A percentile compares a stretch with the other conserved stretches of the same genome.
These are phyloP conservation scores for Mola mola DNA, from an alignment of 2,113 vertebrate species.

Conservation along the genomic window DNA sequence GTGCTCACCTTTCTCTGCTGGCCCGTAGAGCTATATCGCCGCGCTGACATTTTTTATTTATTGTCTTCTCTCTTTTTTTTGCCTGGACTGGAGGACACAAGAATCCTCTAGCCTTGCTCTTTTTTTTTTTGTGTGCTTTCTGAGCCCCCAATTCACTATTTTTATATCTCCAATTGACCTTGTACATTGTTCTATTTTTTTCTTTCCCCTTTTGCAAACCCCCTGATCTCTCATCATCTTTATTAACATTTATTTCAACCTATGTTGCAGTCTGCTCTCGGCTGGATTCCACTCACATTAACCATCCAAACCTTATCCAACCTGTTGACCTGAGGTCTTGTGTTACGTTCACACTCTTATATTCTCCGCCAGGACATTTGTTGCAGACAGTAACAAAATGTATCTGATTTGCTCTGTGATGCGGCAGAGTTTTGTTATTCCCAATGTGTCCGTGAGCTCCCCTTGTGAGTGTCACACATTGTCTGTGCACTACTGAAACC, in stretches of 20 bases:
- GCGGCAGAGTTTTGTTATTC: conserved; percentile 56
- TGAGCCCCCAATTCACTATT: no score
- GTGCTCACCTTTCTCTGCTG: conserved; percentile 51
- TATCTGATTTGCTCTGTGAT: conserved; percentile 37
- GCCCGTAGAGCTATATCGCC: no score
- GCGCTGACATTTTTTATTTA: no score
- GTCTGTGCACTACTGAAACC: conserved; percentile 65
- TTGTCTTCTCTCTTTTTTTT: no score
- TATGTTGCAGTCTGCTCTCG: conserved; percentile 38
- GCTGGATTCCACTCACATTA: conserved; percentile 37
- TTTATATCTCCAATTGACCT: no score
- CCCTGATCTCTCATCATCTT: conserved; percentile 27
- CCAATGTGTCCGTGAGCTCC: conserved; percentile 53
- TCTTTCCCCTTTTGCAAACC: no score
- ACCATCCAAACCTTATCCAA: conserved; percentile 37
- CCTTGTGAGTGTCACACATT: conserved; percentile 55
- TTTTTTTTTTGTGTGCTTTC: no score
- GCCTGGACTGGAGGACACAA: no score
- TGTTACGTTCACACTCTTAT: background rate
- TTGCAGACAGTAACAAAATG: conserved; percentile 28
- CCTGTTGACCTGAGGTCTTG: conserved; percentile 4
- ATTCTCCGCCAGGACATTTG: background rate
- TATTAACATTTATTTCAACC: conserved; percentile 40
- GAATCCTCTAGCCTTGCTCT: no score
- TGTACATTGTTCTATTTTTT: no score